phyloP scores from a whole-genome alignment of 2,888 invertebrate genomes.

The Zelleria hepariella region DNA sequence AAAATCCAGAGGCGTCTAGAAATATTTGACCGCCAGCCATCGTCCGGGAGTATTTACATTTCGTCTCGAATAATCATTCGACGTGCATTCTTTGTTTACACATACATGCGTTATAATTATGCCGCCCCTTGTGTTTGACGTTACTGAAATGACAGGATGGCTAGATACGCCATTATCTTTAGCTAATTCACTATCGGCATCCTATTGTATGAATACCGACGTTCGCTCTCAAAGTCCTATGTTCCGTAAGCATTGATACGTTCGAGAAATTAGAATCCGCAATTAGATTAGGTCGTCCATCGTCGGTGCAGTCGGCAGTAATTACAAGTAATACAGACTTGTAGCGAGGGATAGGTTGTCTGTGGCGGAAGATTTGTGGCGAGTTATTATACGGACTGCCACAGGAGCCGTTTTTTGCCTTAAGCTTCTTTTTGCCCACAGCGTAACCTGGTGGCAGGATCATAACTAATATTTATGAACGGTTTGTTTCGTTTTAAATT shows the following conservation, averaged over 20 bases:
- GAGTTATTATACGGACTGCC: neutral
- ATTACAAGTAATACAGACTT: constrained; percentile 5
- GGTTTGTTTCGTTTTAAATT: constrained; percentile 56
- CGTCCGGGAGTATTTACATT: neutral
- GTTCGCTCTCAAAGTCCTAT: neutral
- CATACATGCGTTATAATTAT: neutral
- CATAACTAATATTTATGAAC: constrained; percentile 56
- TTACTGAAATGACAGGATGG: neutral
- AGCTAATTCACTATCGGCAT: neutral
- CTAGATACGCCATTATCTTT: neutral
- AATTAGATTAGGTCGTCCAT: constrained; percentile 1
- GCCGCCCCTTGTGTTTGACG: neutral
- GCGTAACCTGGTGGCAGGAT: constrained; percentile 52
- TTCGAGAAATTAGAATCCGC: neutral
- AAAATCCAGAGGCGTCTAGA: neutral
- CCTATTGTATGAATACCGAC: neutral
- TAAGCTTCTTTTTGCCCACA: constrained; percentile 28
- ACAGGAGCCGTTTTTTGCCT: constrained; percentile 5
- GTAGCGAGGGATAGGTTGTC: neutral
- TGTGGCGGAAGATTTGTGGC: constrained; percentile 2
- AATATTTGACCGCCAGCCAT: neutral
- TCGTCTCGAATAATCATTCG: neutral
- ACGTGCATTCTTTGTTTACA: constrained; percentile 5
- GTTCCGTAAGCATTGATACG: neutral
- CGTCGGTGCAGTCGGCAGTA: neutral